Base-by-base conservation (phyloP, 1,140 invertebrate species). In the Brachionus asplanchnoidis region DNA sequence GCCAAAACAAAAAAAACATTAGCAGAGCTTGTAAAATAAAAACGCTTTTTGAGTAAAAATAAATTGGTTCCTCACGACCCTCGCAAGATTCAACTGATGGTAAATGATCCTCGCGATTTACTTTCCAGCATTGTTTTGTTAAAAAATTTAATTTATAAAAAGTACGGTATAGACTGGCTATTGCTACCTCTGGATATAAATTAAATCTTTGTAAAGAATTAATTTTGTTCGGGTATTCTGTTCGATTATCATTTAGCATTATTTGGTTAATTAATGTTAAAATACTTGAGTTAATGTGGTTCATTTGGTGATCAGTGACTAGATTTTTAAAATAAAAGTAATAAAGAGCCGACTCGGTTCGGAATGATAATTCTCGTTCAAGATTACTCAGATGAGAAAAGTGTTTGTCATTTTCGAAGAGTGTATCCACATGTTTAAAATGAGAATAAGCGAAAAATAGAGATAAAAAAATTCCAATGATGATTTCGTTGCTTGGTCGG, bases 301-400 rank as follows among this genome's bases (percentile, higher is more conserved):
- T 93, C 5, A 91, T 91, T 40, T 75, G 12, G 11, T 91, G 91
- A 7, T 94, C 92, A 86, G 93, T 91, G 0, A 93, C 92, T 20
- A 96, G 90, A 0, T 92, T 93, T 88, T 96, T 95, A 88, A 93
- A 96, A 87, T 94, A 95, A 0, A 94, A 95, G 88, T 95, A 95
- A 88, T 95, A 95, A 87, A 95, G 92, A 3, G 94, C 94, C 93
- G 94, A 94, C 91, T 95, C 94, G 36, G 94, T 94, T 32, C 93
- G 90, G 86, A 95, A 93, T 11, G 93, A 93, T 92, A 95, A 93
- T 89, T 95, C 94, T 86, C 94, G 90, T 87, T 95, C 94, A 85
- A 95, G 88, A 12, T 93, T 92, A 0, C 94, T 94, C 32, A 95
- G 89, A 89, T 94, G 93, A n/a, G 93, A 94, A 89, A 95, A 95